Evolutionary conservation across 1,140 invertebrate species (phyloP).

Genomic region (Neoseiulus cucumeris): DNA sequence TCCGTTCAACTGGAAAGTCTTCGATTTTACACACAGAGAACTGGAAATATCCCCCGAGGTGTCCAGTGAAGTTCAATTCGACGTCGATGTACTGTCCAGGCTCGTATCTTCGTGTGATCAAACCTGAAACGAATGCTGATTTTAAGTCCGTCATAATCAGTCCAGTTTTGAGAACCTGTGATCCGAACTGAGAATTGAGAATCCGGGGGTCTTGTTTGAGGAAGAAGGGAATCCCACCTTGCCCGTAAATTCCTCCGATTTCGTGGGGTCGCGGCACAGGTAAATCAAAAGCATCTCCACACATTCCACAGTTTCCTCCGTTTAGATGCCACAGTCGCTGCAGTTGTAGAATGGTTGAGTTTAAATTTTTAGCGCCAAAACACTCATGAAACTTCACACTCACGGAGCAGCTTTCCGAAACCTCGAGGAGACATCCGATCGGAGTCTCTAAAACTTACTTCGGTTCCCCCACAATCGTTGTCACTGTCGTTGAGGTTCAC

Average conservation of each 20-base stretch:
- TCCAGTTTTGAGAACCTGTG: too few relatives aligned
- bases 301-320: constrained; percentile 60
- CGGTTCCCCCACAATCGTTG: constrained; percentile 58
- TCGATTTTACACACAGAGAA: constrained; percentile 45
- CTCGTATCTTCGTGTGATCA: not conserved
- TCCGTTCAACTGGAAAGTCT: not conserved
- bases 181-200: too few relatives aligned
- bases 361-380: not conserved
- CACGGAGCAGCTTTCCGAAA: too few relatives aligned
- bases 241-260: constrained; percentile 42
- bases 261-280: constrained; percentile 56
- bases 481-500: constrained; percentile 86
- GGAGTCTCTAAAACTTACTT: constrained; percentile 33
- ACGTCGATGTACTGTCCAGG: constrained; percentile 12
- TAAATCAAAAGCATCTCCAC: constrained; percentile 59
- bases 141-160: too few relatives aligned
- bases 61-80: constrained; percentile 38
- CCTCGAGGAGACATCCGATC: too few relatives aligned
- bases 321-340: constrained; percentile 60
- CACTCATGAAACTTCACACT: too few relatives aligned
- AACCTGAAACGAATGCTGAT: not conserved
- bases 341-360: constrained; percentile 11
- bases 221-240: too few relatives aligned
- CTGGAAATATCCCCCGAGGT: constrained; percentile 63
- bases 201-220: too few relatives aligned